These are phyloP conservation scores for Chrysina gloriosa DNA, from an alignment of 2,888 invertebrate genomes.

Conservation along the genomic window DNA sequence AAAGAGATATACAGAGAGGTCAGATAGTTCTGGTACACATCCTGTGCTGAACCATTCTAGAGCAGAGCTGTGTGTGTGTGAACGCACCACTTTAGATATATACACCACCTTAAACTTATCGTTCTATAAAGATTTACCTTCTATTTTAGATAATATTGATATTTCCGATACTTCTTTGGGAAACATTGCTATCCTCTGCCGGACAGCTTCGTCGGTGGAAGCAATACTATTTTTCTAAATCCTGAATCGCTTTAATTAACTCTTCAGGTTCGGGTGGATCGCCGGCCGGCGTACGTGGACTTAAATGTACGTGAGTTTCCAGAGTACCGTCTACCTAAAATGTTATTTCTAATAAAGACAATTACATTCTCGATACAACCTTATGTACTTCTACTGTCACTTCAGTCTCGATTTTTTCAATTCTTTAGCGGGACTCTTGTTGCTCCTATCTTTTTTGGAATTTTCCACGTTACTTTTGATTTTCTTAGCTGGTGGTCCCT, in stretches of 20 bases:
- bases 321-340: conserved; percentile 76
- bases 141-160: conserved; percentile 84
- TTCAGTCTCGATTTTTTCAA: conserved; percentile 69
- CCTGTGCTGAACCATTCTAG: too few species aligned
- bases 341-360: conserved; percentile 16
- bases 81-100: conserved; percentile 50
- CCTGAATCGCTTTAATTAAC: conserved; percentile 84
- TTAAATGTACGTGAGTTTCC: conserved; percentile 80
- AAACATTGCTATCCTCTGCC: conserved; percentile 92
- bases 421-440: conserved; percentile 63
- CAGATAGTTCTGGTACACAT: too few species aligned
- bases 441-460: conserved; percentile 55
- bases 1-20: too few species aligned
- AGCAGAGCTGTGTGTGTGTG: too few species aligned
- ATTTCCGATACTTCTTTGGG: conserved; percentile 96
- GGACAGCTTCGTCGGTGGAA: conserved; percentile 91
- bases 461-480: conserved; percentile 59
- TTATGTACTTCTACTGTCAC: conserved; percentile 60
- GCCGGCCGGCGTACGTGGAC: conserved; percentile 82
- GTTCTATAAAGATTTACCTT: conserved; percentile 69
- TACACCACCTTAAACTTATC: conserved; percentile 6
- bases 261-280: conserved; percentile 95
- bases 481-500: conserved; percentile 68
- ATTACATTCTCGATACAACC: conserved; percentile 1
- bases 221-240: conserved; percentile 94